These are phyloP conservation scores for Paratrypauchen microcephalus DNA, from an alignment of 2,797 vertebrate species.

Conservation along the genomic window DNA sequence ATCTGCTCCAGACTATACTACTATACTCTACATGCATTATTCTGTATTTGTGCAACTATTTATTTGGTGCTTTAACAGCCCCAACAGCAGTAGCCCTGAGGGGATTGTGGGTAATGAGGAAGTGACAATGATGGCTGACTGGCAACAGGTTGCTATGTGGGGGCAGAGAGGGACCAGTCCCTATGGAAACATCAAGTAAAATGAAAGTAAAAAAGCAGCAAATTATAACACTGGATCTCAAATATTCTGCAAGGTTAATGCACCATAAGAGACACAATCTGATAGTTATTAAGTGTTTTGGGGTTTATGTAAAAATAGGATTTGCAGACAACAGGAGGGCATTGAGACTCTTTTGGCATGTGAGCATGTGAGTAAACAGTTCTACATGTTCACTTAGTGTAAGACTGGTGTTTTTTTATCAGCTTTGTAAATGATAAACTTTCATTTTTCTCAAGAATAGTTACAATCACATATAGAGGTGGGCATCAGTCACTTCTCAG, in stretches of 20 bases:
- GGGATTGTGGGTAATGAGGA: slow-evolving; percentile 79
- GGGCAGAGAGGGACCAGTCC: slow-evolving; percentile 65
- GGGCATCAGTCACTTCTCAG: neutral
- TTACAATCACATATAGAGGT: neutral
- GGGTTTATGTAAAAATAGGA: neutral
- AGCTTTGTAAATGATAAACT: neutral
- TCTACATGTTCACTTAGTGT: too few relatives aligned
- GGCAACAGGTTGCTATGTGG: slow-evolving; percentile 71
- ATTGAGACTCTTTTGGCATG: neutral
- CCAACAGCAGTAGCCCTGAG: slow-evolving; percentile 55
- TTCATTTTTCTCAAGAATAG: neutral
- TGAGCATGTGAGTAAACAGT: too few relatives aligned
- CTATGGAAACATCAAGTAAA: slow-evolving; percentile 68
- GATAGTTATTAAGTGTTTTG: neutral
- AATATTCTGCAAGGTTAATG: slow-evolving; percentile 59
- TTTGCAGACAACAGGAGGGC: neutral
- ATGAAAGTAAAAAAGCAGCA: slow-evolving; percentile 57
- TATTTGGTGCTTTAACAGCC: slow-evolving; percentile 56
- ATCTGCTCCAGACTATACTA: slow-evolving; percentile 14
- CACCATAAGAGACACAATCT: slow-evolving; percentile 17
- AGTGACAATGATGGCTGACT: slow-evolving; percentile 79
- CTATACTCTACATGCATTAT: slow-evolving; percentile 15
- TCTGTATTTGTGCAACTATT: slow-evolving; percentile 22
- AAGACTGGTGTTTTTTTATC: too few relatives aligned
- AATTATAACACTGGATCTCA: slow-evolving; percentile 24